Evolutionary conservation across 2,113 vertebrate species (phyloP).

Genomic region (Myrmecobius fasciatus): DNA sequence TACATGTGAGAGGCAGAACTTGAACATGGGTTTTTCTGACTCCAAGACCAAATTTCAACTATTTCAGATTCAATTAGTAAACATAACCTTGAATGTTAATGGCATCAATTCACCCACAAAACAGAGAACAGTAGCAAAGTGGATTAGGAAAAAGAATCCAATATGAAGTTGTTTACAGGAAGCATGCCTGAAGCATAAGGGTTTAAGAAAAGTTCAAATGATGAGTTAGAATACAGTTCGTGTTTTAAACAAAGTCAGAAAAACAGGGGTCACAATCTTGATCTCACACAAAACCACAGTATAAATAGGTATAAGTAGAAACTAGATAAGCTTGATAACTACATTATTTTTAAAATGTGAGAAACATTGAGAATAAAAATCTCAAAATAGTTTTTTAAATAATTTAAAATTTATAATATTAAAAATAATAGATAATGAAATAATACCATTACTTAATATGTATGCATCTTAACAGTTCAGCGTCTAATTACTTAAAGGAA

Average conservation of each 20-base stretch:
- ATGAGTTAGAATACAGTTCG: neutral
- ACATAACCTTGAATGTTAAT: neutral
- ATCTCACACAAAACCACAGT: neutral
- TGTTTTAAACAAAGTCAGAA: neutral
- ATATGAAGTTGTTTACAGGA: neutral
- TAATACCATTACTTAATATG: neutral
- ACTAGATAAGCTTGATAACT: neutral
- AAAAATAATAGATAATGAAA: neutral
- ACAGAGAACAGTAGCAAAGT: neutral
- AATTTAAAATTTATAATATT: neutral
- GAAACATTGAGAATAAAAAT: neutral
- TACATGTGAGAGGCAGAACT: neutral
- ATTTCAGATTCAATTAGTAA: neutral
- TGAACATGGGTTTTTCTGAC: neutral
- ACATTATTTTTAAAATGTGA: neutral
- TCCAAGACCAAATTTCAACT: neutral
- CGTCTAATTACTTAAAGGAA: neutral
- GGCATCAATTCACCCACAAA: neutral
- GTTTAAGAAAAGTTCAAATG: neutral
- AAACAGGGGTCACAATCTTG: neutral
- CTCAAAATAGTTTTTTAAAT: neutral
- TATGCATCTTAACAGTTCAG: neutral
- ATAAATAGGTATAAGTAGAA: neutral
- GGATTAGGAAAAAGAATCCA: neutral
- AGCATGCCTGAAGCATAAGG: neutral